Conservation (phyloP, 1,140 invertebrate species). For the Cyclargus thomasi region DNA sequence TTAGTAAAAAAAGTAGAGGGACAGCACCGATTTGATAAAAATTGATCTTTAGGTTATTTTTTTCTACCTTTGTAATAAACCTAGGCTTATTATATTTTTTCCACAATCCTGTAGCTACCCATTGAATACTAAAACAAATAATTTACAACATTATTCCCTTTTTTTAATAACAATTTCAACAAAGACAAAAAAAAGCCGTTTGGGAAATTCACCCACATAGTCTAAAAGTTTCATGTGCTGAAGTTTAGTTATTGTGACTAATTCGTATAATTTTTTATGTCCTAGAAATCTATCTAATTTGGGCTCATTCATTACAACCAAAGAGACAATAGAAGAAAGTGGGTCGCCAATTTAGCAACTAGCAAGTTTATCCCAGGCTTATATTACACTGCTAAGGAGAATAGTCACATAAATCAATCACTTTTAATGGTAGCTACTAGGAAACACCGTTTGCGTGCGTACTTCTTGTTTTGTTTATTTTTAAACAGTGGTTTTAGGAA, state of each 20-base stretch:
- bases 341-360: slow-evolving; percentile 5
- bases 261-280: not conserved
- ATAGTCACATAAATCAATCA: slow-evolving; percentile 9
- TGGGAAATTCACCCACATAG: too few relatives aligned
- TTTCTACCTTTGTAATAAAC: too few relatives aligned
- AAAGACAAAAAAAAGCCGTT: too few relatives aligned
- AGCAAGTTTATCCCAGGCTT: slow-evolving; percentile 6
- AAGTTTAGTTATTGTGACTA: not conserved
- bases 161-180: too few relatives aligned
- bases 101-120: too few relatives aligned
- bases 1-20: too few relatives aligned
- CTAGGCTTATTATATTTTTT: too few relatives aligned
- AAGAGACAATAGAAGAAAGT: slow-evolving; percentile 10
- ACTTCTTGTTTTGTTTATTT: not conserved
- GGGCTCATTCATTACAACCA: slow-evolving; percentile 1
- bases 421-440: slow-evolving; percentile 5
- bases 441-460: not conserved
- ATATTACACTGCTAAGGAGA: slow-evolving; percentile 1
- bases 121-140: too few relatives aligned
- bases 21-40: too few relatives aligned
- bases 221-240: too few relatives aligned
- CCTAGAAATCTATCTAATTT: not conserved
- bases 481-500: not conserved
- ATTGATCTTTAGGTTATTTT: too few relatives aligned
- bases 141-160: too few relatives aligned